phyloP scores from a whole-genome alignment of 37 sponge, comb jelly and placozoan species.

The Geodia barretti region DNA sequence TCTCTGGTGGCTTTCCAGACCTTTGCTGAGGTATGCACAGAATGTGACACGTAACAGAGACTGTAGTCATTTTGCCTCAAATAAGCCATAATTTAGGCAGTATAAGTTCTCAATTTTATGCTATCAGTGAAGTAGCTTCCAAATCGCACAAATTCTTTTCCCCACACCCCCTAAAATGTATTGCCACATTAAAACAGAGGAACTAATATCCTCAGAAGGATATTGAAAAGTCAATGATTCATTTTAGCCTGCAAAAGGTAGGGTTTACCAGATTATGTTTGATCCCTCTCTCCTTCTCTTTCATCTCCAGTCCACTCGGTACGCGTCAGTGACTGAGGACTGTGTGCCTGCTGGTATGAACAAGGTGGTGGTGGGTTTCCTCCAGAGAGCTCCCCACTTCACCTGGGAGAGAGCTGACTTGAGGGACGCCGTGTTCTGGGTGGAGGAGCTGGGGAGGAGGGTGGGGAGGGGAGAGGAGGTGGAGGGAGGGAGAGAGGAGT shows the following conservation, averaged over 20 bases:
- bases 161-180: not conserved
- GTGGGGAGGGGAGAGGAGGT: constrained; percentile 20
- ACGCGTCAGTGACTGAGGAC: constrained; percentile 10
- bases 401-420: not conserved
- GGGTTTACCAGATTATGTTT: not conserved
- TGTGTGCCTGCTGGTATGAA: not conserved
- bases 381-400: not conserved
- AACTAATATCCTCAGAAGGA: not conserved
- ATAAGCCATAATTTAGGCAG: no score
- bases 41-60: no score
- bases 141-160: no score
- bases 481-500: constrained; percentile 21
- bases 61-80: no score
- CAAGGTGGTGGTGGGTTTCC: constrained; percentile 1
- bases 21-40: constrained; percentile 52
- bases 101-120: no score
- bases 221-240: not conserved
- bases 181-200: not conserved
- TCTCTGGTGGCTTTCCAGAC: constrained; percentile 34
- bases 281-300: not conserved
- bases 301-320: not conserved
- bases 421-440: not conserved
- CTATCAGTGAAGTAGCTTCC: no score
- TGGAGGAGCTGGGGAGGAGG: constrained; percentile 13
- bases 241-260: no score